Evolutionary conservation across 1,140 invertebrate genomes (phyloP).

Genomic region (Platorchestia sp.): DNA sequence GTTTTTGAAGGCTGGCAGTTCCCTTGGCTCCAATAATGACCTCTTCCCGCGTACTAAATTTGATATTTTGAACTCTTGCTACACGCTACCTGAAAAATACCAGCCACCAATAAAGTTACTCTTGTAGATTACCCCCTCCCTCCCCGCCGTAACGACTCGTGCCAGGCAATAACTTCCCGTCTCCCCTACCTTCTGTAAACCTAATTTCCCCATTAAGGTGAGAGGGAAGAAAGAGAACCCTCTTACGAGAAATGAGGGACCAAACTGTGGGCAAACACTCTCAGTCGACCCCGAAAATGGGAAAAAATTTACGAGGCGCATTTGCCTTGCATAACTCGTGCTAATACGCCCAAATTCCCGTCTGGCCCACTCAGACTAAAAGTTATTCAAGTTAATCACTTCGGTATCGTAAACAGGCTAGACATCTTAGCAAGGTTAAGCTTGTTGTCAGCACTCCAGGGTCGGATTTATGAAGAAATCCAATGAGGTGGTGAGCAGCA

Average conservation of each 20-base stretch:
- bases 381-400: constrained; percentile 37
- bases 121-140: not conserved
- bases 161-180: constrained; percentile 50
- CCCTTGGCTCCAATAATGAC: not conserved
- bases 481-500: not conserved
- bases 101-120: constrained; percentile 43
- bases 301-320: constrained; percentile 30
- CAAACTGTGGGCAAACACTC: constrained; percentile 51
- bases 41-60: not conserved
- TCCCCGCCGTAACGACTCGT: constrained; percentile 31
- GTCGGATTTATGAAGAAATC: not conserved
- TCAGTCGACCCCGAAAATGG: constrained; percentile 17
- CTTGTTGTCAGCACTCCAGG: not conserved
- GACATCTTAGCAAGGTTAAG: not conserved
- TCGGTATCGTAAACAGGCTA: not conserved
- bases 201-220: constrained; percentile 53
- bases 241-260: constrained; percentile 47
- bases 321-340: constrained; percentile 43
- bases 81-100: not conserved
- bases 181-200: constrained; percentile 55
- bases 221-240: constrained; percentile 54
- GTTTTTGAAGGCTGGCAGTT: not conserved
- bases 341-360: constrained; percentile 32
- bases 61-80: not conserved
- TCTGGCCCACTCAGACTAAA: not conserved